Evolutionary conservation across 2,113 vertebrate genomes (phyloP), one percentile per base, ranked within the genome.

Genomic region (human (Homo sapiens)): DNA sequence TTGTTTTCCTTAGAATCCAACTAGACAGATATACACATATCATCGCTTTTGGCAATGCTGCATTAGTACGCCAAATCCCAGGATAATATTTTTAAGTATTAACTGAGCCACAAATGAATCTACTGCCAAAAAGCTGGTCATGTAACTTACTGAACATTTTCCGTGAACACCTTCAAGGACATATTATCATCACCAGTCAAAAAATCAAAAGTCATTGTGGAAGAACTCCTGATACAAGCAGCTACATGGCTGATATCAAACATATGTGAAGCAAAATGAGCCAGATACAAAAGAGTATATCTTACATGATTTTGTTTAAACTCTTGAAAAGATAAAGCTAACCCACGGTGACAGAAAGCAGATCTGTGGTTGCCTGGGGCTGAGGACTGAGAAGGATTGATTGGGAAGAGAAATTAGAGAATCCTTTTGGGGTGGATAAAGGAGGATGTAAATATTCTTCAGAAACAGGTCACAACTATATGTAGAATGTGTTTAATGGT

Each of bases 321-420:
- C 7, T 91, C 45, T 91, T 72, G 68, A 88, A 92, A 95, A 94
- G 64, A 38, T 5, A 93, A 80, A 81, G 84, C 20, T 38, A 93
- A 96, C 55, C 40, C 48, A 86, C 3, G 78, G 32, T 90, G 23
- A 92, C 25, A 35, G 52, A 84, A 75, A 92, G 22, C 20, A 9
- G 32, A 85, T 55, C 32, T 35, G 45, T 23, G 4, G 61, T 50
- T 89, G 55, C 32, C 80, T 83, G 43, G 3, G 40, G 43, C 76
- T 82, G 50, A 2, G n/a, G 38, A 90, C 11, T 87, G 40, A 43
- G 40, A 59, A 3, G 38, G 32, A 93, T 0, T 22, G 16, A 79
- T 20, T 48, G 17, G 83, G 38, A 87, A 78, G 22, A 59, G 35
- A 70, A 83, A 95, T 5, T 72, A 57, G 30, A 50, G 32, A 68